Conservation (phyloP, 2,113 vertebrate genomes). For the Chelonoidis abingdonii region DNA sequence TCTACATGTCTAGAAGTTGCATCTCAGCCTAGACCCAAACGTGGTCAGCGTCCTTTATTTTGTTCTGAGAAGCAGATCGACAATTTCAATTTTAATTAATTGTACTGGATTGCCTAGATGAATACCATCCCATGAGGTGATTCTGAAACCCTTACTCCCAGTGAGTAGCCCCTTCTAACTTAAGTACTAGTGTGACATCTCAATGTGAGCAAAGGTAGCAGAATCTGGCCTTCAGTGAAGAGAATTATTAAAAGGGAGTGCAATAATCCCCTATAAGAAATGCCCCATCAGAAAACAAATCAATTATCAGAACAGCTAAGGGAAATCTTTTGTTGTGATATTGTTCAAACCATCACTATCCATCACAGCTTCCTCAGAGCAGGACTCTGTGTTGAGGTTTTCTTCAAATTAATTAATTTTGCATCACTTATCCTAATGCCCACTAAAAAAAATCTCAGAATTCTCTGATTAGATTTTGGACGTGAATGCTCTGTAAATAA, state of each 20-base stretch:
- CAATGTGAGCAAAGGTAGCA: neutral
- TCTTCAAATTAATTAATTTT: neutral
- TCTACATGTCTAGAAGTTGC: neutral
- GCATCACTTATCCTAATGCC: neutral
- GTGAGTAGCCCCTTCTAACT: neutral
- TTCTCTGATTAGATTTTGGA: neutral
- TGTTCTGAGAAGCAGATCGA: neutral
- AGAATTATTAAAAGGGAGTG: neutral
- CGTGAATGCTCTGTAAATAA: neutral
- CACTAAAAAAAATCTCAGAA: neutral
- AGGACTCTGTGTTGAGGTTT: neutral
- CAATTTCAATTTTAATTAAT: neutral
- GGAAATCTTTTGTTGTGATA: neutral
- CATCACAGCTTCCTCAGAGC: neutral
- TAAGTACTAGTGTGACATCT: neutral
- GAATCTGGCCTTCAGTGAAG: neutral
- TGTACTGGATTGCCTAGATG: neutral
- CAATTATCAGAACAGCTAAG: neutral
- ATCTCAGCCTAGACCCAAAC: neutral
- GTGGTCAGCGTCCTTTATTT: neutral
- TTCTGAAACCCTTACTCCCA: neutral
- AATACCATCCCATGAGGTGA: neutral
- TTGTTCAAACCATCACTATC: neutral
- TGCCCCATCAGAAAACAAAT: neutral
- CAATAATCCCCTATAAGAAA: neutral